Percentiles rank a stretch among this genome's conserved stretches.
These are phyloP conservation scores for Dione vanillae DNA, from an alignment of 2,888 invertebrate species.

Conservation along the genomic window DNA sequence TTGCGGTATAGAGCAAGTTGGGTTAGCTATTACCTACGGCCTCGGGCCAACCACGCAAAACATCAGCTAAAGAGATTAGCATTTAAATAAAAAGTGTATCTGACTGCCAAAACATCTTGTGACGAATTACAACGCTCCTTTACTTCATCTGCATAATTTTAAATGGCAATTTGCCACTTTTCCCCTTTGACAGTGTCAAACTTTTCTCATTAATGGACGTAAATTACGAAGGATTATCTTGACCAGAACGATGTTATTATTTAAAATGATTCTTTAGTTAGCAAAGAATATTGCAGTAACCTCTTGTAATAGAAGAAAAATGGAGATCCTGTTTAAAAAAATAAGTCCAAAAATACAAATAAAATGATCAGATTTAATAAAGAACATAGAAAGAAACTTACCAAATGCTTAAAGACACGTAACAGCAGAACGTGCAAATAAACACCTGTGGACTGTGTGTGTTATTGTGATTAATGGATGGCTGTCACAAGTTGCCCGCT, in stretches of 20 bases:
- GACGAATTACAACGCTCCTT: slow-evolving; percentile 24
- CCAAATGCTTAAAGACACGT: background rate
- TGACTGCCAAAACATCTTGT: slow-evolving; percentile 33
- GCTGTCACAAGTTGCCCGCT: background rate
- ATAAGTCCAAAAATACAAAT: no score
- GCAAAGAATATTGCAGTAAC: background rate
- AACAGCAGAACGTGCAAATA: slow-evolving; percentile 4
- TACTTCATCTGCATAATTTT: slow-evolving; percentile 31
- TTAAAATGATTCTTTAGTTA: background rate
- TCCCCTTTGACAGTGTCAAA: slow-evolving; percentile 17
- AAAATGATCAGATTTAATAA: background rate
- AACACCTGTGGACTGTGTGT: slow-evolving; percentile 25
- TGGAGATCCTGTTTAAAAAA: no score
- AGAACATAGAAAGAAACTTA: background rate
- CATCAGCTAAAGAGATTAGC: slow-evolving; percentile 38
- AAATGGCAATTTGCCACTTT: slow-evolving; percentile 20
- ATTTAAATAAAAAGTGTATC: slow-evolving; percentile 42
- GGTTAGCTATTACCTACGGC: slow-evolving; percentile 36
- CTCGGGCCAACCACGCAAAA: slow-evolving; percentile 25
- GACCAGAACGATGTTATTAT: slow-evolving; percentile 11
- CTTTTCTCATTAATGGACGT: slow-evolving; percentile 11
- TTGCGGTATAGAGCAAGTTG: slow-evolving; percentile 38
- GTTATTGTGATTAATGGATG: slow-evolving; percentile 22
- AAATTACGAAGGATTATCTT: slow-evolving; percentile 15
- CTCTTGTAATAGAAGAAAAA: background rate